phyloP scores from a whole-genome alignment of 2,888 invertebrate genomes.

The Temnothorax rugatulus region DNA sequence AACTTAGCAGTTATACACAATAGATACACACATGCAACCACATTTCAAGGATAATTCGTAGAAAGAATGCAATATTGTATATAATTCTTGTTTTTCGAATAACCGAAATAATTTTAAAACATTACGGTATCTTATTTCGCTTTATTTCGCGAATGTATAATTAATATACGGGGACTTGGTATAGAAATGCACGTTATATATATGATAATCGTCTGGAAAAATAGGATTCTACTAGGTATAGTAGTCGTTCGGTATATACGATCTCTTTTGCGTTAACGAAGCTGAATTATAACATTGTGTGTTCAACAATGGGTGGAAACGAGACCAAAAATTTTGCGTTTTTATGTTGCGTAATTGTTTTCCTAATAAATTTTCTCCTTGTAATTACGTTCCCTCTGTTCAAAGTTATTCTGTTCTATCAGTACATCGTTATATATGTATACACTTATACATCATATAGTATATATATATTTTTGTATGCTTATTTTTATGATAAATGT shows the following conservation, averaged over 20 bases:
- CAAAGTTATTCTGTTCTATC: conserved; percentile 34
- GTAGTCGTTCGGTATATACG: background rate
- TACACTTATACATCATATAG: background rate
- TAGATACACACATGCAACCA: background rate
- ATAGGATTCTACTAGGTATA: background rate
- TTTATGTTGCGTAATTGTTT: background rate
- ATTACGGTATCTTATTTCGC: background rate
- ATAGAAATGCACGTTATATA: background rate
- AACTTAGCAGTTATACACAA: background rate
- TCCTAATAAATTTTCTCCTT: conserved; percentile 2
- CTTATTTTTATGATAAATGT: conserved; percentile 16
- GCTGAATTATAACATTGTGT: background rate
- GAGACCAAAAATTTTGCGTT: conserved; percentile 10
- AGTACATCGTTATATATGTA: conserved; percentile 1
- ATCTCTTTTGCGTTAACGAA: conserved; percentile 9
- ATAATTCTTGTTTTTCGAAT: background rate
- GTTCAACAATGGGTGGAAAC: background rate
- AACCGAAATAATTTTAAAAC: background rate
- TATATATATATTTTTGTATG: conserved; percentile 11
- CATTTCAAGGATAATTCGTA: background rate
- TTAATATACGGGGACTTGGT: conserved; percentile 4
- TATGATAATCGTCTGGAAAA: conserved; percentile 6
- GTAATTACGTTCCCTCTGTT: background rate
- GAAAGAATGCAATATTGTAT: background rate
- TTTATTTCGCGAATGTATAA: conserved; percentile 2